phyloP scores from a whole-genome alignment of 2,113 vertebrate genomes.

The Leucosticte australis region DNA sequence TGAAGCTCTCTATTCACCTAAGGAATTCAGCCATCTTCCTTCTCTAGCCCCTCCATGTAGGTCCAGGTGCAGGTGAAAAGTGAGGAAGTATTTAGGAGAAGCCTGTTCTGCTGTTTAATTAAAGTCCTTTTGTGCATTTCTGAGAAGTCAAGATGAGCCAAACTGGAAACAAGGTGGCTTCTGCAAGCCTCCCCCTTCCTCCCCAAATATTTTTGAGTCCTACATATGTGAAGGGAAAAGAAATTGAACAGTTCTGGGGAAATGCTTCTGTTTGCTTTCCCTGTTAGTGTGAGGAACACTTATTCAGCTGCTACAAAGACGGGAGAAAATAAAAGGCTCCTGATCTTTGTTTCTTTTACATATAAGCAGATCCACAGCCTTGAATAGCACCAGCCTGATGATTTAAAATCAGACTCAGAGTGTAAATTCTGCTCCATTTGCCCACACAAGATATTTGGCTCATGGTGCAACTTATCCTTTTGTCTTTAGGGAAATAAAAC shows the following conservation, averaged over 20 bases:
- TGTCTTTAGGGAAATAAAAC: not conserved
- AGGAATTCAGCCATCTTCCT: not conserved
- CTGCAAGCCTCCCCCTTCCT: not conserved
- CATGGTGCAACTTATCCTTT: not conserved
- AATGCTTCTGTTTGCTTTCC: not conserved
- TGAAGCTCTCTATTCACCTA: not conserved
- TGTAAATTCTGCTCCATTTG: not conserved
- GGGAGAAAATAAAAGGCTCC: not conserved
- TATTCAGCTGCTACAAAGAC: not conserved
- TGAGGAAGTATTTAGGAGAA: not conserved
- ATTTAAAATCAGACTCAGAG: not conserved
- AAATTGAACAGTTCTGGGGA: not conserved
- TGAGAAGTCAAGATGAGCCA: not conserved
- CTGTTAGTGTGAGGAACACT: not conserved
- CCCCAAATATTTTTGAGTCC: not conserved
- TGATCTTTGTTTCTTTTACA: not conserved
- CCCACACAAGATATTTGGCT: not conserved
- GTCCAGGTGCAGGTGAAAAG: not conserved
- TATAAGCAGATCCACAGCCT: not conserved
- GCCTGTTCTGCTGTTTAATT: not conserved
- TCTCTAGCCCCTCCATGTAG: fast-evolving
- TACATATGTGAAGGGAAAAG: not conserved
- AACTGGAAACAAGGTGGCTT: not conserved
- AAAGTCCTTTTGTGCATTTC: not conserved
- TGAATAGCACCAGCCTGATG: not conserved